Base-by-base conservation (phyloP, 2,797 vertebrate genomes). In the Podarcis siculus region DNA sequence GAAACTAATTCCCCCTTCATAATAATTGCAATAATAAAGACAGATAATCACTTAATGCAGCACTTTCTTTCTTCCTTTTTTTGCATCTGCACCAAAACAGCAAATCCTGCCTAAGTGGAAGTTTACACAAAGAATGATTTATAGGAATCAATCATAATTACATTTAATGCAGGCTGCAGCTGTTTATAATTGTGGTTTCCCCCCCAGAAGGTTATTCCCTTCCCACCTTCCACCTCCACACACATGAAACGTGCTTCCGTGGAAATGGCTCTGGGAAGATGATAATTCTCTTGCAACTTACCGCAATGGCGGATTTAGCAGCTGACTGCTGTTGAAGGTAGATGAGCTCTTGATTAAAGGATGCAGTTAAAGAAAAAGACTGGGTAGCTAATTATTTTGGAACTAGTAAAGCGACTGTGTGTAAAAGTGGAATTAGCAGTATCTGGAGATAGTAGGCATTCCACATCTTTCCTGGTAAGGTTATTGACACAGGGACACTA, bases 61-160 rank as follows among this genome's bases (percentile, higher is more conserved):
- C 90, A 94, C 94, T 93, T 89, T 92, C 79, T 81, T 55, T 55
- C 49, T 55, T 55, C 4, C 49, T 55, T 55, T 55, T 15, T 93
- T 92, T 75, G n/a, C 27, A 67, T 82, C 32, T 95, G 91, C 95
- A 95, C 87, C 93, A 32, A 3, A 98, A 98, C 95, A 98, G 95
- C 95, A 96, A 97, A 98, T 98, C 96, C 94, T 96, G 96, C 96
- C 97, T 96, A 96, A 98, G 97, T 97, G 95, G 90, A 96, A 98
- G 97, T 97, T 95, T 98, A 97, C 97, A 97, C 97, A 98, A 97
- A 97, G 97, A 98, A 98, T 98, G 98, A 98, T 98, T 98, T 98
- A 98, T 97, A 97, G 96, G 97, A 98, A 98, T 98, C 97, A 98
- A 98, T 98, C 97, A 97, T 98, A 98, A 98, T 98, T 97, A 98